Evolutionary conservation across 2,113 vertebrate genomes (phyloP), one percentile per base, ranked within the genome.

Genomic region (Aythya baeri): DNA sequence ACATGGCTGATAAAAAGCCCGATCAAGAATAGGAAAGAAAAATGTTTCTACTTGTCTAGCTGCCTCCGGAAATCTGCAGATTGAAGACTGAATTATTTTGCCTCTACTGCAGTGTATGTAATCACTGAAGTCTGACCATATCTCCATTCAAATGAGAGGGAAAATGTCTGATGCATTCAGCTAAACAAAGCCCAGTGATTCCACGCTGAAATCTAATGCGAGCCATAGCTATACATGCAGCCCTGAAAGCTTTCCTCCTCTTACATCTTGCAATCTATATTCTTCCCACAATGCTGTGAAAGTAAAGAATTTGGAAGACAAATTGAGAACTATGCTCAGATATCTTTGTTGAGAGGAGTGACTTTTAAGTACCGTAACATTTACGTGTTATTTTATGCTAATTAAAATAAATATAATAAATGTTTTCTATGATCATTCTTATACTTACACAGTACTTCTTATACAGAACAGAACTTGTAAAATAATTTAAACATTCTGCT

Each of bases 1-100:
- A 97, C 96, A 95, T 97, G 97, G 70, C 80, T 88, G 91, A 97
- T 91, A 93, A 96, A 96, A 94, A 86, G 63, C 31, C 75, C 73
- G 92, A 92, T 92, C 82, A 72, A 70, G 86, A 91, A 91, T 72
- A 78, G 49, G 20, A 62, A 68, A 92, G 54, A 66, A 91, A 95
- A 94, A 74, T 72, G 18, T 86, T 97, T 96, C 94, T 95, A 83
- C 70, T 91, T 62, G 73, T 74, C 71, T 83, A 68, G 50, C 38
- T 94, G 80, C 93, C 89, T 95, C 63, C 1, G 2, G 71, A 81
- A 85, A 88, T 85, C 86, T 74, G 66, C 17, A 91, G 88, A 61
- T 78, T 4, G 89, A 89, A 91, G 49, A 63, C 82, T 44, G 72
- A 88, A 91, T 89, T 92, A 75, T 92, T 94, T 83, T 91, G 55